Evolutionary conservation across 2,888 invertebrate genomes (phyloP).

Genomic region (Pemphredon lugubris): DNA sequence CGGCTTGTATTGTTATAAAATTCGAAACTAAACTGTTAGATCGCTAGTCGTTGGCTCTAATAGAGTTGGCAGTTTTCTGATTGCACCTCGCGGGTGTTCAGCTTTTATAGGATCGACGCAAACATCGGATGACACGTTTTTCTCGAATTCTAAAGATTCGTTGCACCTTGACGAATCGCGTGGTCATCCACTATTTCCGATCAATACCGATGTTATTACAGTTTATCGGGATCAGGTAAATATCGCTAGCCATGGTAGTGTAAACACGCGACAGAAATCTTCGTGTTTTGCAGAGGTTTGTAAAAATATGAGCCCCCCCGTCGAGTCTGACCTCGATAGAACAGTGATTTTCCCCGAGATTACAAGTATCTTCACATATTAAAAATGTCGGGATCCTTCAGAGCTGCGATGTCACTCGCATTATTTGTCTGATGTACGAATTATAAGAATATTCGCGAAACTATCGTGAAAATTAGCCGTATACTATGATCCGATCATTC

Average conservation of each 20-base stretch:
- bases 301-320: slow-evolving; percentile 27
- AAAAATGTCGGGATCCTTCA: no score
- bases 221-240: slow-evolving; percentile 44
- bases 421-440: no score
- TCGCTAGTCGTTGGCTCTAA: not conserved
- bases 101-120: slow-evolving; percentile 37
- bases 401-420: no score
- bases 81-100: not conserved
- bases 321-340: slow-evolving; percentile 29
- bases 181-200: slow-evolving; percentile 1
- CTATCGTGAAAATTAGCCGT: no score
- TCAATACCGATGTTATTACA: slow-evolving; percentile 33
- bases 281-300: slow-evolving; percentile 2
- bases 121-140: slow-evolving; percentile 17
- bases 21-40: not conserved
- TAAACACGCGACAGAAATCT: slow-evolving; percentile 48
- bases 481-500: no score
- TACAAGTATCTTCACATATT: no score
- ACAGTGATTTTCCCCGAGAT: no score
- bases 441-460: no score
- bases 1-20: not conserved
- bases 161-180: slow-evolving; percentile 18
- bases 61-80: slow-evolving; percentile 13
- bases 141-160: not conserved
- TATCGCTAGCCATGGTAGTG: not conserved